phyloP scores from a whole-genome alignment of 2,888 invertebrate genomes.

The Lasioglossum leucozonium region DNA sequence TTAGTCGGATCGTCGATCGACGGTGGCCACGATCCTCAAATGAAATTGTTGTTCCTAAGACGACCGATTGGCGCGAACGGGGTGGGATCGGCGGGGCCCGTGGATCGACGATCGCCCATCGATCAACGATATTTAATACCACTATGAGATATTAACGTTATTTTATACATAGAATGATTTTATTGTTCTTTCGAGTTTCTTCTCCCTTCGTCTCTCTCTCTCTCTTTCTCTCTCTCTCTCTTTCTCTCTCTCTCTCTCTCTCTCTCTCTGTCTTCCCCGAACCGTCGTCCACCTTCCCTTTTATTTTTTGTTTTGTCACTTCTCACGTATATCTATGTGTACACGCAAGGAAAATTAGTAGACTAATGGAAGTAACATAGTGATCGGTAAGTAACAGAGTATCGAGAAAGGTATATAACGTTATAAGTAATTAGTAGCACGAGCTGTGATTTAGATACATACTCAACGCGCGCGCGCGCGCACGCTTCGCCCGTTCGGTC shows the following conservation, averaged over 20 bases:
- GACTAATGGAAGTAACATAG: slow-evolving; percentile 57
- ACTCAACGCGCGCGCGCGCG: slow-evolving; percentile 73
- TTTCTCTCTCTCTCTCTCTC: no score
- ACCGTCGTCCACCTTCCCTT: not conserved
- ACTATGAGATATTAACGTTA: slow-evolving; percentile 68
- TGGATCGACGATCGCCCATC: slow-evolving; percentile 45
- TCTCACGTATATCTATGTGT: slow-evolving; percentile 40
- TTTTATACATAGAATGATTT: slow-evolving; percentile 51
- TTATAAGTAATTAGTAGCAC: slow-evolving; percentile 84
- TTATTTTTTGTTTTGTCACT: slow-evolving; percentile 27
- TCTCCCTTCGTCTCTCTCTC: not conserved
- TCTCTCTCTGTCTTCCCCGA: not conserved
- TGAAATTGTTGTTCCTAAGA: slow-evolving; percentile 76
- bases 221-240: not conserved
- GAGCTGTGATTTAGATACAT: slow-evolving; percentile 85
- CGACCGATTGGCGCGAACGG: slow-evolving; percentile 44
- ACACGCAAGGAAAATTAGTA: slow-evolving; percentile 35
- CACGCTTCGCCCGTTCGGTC: slow-evolving; percentile 9
- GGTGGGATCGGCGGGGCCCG: not conserved
- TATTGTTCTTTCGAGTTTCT: slow-evolving; percentile 26
- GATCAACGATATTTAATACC: slow-evolving; percentile 71
- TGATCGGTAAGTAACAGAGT: slow-evolving; percentile 60
- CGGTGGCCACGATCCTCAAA: slow-evolving; percentile 41
- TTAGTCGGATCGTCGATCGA: slow-evolving; percentile 52
- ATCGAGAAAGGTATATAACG: slow-evolving; percentile 65